A percentile compares a stretch with the other conserved stretches of the same genome.
Evolutionary conservation across 2,888 invertebrate species (phyloP).

Genomic region (Tenthredo scrophulariae): DNA sequence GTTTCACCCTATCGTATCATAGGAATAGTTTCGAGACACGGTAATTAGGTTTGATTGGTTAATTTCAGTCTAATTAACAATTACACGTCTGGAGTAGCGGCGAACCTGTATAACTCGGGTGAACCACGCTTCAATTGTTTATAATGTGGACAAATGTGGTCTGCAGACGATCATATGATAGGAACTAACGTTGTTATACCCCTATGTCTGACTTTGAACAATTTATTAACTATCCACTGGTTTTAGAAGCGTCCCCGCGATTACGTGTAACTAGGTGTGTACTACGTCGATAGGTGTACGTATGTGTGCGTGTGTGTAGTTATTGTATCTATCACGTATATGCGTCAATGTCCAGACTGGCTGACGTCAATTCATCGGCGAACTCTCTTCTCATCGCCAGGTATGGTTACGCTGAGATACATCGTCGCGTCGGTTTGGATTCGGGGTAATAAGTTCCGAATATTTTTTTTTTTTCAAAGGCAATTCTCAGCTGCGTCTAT

Average conservation of each 20-base stretch:
- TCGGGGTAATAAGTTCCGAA: neutral
- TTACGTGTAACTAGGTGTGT: conserved; percentile 6
- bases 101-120: neutral
- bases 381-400: neutral
- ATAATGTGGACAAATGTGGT: neutral
- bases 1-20: neutral
- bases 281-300: neutral
- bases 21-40: neutral
- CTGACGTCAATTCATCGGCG: conserved; percentile 43
- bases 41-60: conserved; percentile 1
- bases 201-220: neutral
- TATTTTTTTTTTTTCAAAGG: too few species aligned
- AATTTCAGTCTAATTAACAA: conserved; percentile 24
- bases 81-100: neutral
- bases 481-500: too few species aligned
- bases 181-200: neutral
- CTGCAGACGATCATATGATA: neutral
- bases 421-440: neutral
- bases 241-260: neutral
- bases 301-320: neutral
- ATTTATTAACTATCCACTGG: neutral
- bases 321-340: neutral
- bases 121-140: neutral
- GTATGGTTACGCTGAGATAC: neutral
- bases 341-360: conserved; percentile 29